Evolutionary conservation across 1,140 invertebrate species (phyloP).

Genomic region (Teleopsis dalmanni): DNA sequence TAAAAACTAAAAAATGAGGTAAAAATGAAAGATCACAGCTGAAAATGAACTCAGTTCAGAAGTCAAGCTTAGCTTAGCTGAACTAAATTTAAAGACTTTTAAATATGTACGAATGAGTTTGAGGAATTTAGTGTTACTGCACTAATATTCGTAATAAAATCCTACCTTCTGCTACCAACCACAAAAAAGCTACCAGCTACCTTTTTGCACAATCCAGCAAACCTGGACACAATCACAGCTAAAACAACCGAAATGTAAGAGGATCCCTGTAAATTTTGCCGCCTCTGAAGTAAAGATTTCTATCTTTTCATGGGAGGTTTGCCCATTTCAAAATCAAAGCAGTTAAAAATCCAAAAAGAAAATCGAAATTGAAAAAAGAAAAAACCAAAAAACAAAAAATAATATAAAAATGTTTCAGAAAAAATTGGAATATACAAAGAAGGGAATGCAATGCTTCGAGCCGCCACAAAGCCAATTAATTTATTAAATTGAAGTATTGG

Average conservation of each 20-base stretch:
- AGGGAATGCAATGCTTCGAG: conserved; percentile 18
- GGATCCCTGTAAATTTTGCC: conserved; percentile 19
- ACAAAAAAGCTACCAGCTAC: neutral
- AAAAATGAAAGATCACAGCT: too few relatives aligned
- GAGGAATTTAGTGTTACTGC: conserved; percentile 21
- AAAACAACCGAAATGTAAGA: conserved; percentile 13
- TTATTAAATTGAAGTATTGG: conserved; percentile 43
- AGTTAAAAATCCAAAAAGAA: neutral
- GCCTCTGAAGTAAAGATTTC: conserved; percentile 26
- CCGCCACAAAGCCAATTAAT: conserved; percentile 43
- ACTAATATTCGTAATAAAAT: neutral
- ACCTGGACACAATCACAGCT: neutral
- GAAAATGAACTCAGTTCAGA: neutral
- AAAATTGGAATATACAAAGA: conserved; percentile 8
- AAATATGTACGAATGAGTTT: conserved; percentile 13
- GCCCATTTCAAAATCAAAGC: conserved; percentile 25
- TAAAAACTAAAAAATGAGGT: too few relatives aligned
- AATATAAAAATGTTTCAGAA: neutral
- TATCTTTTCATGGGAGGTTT: conserved; percentile 33
- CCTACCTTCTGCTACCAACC: neutral
- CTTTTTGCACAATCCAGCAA: neutral
- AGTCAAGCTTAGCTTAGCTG: neutral
- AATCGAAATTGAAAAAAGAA: neutral
- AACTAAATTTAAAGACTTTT: neutral
- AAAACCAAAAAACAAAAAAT: neutral